These are phyloP conservation scores for Paratilapia polleni DNA, from an alignment of 2,113 vertebrate genomes.

Conservation along the genomic window DNA sequence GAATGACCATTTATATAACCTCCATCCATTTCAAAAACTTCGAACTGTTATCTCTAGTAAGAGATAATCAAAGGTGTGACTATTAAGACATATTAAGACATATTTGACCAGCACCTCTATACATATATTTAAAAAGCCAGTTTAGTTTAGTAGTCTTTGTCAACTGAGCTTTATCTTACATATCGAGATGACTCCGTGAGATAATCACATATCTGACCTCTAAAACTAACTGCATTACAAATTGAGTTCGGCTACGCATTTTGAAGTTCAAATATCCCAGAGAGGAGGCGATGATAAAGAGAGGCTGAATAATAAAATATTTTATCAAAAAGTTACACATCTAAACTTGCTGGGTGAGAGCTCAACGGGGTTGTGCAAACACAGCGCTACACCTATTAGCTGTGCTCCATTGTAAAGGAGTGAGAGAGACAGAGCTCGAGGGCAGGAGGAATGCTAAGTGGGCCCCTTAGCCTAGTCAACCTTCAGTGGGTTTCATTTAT, in stretches of 20 bases:
- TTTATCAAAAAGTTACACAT: slow-evolving; percentile 39
- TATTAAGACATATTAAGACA: background rate
- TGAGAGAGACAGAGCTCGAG: slow-evolving; percentile 68
- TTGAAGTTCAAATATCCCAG: slow-evolving; percentile 13
- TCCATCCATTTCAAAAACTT: slow-evolving; percentile 16
- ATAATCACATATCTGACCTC: slow-evolving; percentile 39
- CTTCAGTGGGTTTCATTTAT: slow-evolving; percentile 95
- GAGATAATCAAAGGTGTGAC: slow-evolving; percentile 29
- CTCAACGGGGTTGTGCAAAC: slow-evolving; percentile 61
- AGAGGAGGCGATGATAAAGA: background rate
- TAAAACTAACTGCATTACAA: slow-evolving; percentile 38
- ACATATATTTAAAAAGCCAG: slow-evolving; percentile 19
- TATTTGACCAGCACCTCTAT: background rate
- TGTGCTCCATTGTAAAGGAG: slow-evolving; percentile 70
- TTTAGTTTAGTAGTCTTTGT: slow-evolving; percentile 27
- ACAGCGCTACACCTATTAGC: slow-evolving; percentile 74
- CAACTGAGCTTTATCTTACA: slow-evolving; percentile 42
- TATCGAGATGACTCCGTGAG: slow-evolving; percentile 46
- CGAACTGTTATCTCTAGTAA: slow-evolving; percentile 6
- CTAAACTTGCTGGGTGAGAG: slow-evolving; percentile 45
- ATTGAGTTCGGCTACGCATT: slow-evolving; percentile 14
- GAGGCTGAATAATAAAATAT: slow-evolving; percentile 36
- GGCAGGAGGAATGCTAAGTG: slow-evolving; percentile 87
- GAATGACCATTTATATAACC: slow-evolving; percentile 62
- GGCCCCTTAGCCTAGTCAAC: slow-evolving; percentile 89